phyloP scores from a whole-genome alignment of 1,140 invertebrate genomes.

The Euura saliciscinereae region DNA sequence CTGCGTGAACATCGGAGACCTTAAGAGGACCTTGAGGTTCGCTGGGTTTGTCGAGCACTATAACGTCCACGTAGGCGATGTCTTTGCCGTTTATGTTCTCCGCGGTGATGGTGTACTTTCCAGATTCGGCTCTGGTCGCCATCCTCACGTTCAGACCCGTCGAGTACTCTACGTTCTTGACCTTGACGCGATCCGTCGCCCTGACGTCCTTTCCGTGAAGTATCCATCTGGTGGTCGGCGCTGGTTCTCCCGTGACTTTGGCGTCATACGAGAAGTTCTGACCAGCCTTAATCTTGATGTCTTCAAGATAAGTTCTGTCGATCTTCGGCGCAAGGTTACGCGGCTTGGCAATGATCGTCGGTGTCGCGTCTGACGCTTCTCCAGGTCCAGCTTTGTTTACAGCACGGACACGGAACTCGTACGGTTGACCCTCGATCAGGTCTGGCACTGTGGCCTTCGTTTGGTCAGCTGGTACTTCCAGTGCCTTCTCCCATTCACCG shows the following conservation, averaged over 20 bases:
- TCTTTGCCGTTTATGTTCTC: constrained; percentile 95
- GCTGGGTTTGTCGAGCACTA: constrained; percentile 87
- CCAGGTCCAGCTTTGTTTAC: constrained; percentile 94
- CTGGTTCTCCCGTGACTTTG: constrained; percentile 87
- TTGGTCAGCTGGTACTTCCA: constrained; percentile 78
- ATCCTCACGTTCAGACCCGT: constrained; percentile 87
- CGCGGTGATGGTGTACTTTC: constrained; percentile 89
- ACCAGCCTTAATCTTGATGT: constrained; percentile 87
- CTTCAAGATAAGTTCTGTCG: constrained; percentile 84
- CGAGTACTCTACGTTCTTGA: constrained; percentile 86
- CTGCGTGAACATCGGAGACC: constrained; percentile 83
- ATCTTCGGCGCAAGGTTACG: constrained; percentile 86
- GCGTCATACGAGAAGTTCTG: constrained; percentile 83
- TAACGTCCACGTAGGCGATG: constrained; percentile 89
- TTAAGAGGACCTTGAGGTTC: constrained; percentile 92
- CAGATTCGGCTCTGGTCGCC: constrained; percentile 87
- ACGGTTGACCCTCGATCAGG: constrained; percentile 88
- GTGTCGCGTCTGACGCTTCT: constrained; percentile 86
- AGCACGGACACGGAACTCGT: constrained; percentile 90
- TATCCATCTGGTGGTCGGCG: constrained; percentile 89
- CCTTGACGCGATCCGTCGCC: constrained; percentile 72
- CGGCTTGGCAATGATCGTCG: constrained; percentile 88
- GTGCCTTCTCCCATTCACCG: constrained; percentile 91
- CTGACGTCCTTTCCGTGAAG: constrained; percentile 76
- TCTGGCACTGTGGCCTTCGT: constrained; percentile 87